phyloP scores from a whole-genome alignment of 2,113 vertebrate genomes.

The Puffinus mauretanicus region DNA sequence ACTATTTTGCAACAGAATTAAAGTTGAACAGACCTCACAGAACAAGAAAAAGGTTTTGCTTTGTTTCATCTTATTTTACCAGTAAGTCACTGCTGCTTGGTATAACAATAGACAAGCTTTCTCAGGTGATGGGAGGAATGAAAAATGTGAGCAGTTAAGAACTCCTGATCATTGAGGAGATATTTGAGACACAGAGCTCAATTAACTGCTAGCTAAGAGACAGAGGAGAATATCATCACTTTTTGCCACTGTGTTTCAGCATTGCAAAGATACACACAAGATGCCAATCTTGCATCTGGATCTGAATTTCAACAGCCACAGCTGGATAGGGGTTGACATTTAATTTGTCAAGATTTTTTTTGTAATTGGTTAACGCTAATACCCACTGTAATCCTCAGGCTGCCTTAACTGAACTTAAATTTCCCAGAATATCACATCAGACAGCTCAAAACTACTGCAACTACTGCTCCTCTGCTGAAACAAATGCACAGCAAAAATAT shows the following conservation, averaged over 20 bases:
- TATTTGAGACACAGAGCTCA: slow-evolving; percentile 36
- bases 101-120: slow-evolving; percentile 29
- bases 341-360: slow-evolving; percentile 36
- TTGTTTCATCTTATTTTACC: slow-evolving; percentile 9
- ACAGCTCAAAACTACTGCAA: not conserved
- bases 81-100: not conserved
- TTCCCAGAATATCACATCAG: not conserved
- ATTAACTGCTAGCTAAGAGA: slow-evolving; percentile 38
- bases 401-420: not conserved
- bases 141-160: slow-evolving; percentile 63
- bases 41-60: not conserved
- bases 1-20: not conserved
- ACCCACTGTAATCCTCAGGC: not conserved
- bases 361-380: slow-evolving; percentile 31
- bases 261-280: not conserved
- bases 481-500: not conserved
- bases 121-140: slow-evolving; percentile 44
- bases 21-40: not conserved
- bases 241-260: slow-evolving; percentile 16
- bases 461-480: not conserved
- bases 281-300: slow-evolving; percentile 21
- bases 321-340: not conserved
- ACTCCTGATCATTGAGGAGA: slow-evolving; percentile 53
- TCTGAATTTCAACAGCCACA: slow-evolving; percentile 33
- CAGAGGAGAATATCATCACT: not conserved